phyloP scores from a whole-genome alignment of 92 coral and sea anemone genomes.

The Paragorgia papillata region DNA sequence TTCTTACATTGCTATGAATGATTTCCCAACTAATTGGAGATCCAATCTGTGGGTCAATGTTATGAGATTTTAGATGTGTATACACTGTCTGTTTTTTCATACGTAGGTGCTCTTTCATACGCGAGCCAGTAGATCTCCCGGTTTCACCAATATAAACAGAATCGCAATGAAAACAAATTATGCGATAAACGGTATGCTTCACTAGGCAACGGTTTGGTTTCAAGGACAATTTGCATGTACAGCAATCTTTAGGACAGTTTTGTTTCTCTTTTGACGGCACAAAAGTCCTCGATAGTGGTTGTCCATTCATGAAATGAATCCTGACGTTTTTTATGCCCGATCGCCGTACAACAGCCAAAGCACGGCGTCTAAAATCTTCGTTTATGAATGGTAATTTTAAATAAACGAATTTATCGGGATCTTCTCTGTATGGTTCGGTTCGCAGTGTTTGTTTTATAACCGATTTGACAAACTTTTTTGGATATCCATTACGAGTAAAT shows the following conservation, averaged over 20 bases:
- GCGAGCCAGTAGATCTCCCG: neutral
- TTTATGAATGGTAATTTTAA: conserved; percentile 45
- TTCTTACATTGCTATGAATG: neutral
- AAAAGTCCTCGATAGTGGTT: conserved; percentile 38
- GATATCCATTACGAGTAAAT: conserved; percentile 33
- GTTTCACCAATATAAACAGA: conserved; percentile 16
- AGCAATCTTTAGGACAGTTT: conserved; percentile 14
- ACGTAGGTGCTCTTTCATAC: conserved; percentile 18
- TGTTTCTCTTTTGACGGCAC: conserved; percentile 47
- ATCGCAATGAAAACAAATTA: conserved; percentile 6
- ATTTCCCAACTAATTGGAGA: conserved; percentile 17
- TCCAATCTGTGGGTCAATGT: conserved; percentile 3
- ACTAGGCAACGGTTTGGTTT: neutral
- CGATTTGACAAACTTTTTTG: conserved; percentile 20
- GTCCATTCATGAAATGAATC: conserved; percentile 28
- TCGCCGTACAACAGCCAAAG: conserved; percentile 15
- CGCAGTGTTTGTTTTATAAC: conserved; percentile 32
- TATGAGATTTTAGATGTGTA: conserved; percentile 2
- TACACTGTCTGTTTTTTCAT: conserved; percentile 21
- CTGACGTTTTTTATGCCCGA: conserved; percentile 43
- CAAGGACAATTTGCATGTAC: conserved; percentile 6
- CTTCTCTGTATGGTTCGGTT: conserved; percentile 9
- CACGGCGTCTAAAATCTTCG: conserved; percentile 35
- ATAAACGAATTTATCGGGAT: conserved; percentile 7
- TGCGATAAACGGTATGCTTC: conserved; percentile 10